Base-by-base conservation (phyloP, 2,888 invertebrate species). In the Tenthredo mesomela region DNA sequence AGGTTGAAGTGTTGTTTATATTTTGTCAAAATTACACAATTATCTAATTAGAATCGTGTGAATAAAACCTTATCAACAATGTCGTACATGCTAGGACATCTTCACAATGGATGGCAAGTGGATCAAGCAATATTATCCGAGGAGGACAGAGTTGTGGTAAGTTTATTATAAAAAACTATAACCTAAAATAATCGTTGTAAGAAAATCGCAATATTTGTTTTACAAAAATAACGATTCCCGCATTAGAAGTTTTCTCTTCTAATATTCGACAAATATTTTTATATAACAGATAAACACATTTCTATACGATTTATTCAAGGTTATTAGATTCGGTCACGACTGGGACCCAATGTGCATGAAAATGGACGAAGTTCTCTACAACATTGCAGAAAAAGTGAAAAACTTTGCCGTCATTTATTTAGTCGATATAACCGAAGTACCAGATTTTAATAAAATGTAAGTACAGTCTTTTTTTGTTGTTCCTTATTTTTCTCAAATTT, bases 331-430 rank as follows among this genome's bases (percentile, higher is more conserved):
- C 93, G 99, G 99, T 0, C 99, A 99, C 93, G 99, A 99, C 95
- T 99, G 99, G 99, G 99, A 99, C 93, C 99, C 99, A 0, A 98
- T 99, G 0, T 99, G 99, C 92, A 99, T 99, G 99, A 98, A 99
- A 94, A 99, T 99, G 99, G 99, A 99, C 91, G 99, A 99, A 95
- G 98, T 98, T 0, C 94, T 99, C 65, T 99, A 98, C 93, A 98
- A 97, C 91, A 98, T 99, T 83, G 98, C 98, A 0, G 98, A 98
- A 90, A 99, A 99, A 95, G 98, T 99, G 3, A 99, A 99, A 93
- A 99, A 99, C 93, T 99, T 99, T 94, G 99, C 99, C 0, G 98
- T 99, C 25, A 97, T 99, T 85, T 99, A 99, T 93, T 94, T 99
- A 73, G 99, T 99, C 1, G 99, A 99, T 92, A 99, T 99, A 82